Base-by-base conservation (phyloP, 2,113 vertebrate genomes). In the Quiscalus mexicanus region DNA sequence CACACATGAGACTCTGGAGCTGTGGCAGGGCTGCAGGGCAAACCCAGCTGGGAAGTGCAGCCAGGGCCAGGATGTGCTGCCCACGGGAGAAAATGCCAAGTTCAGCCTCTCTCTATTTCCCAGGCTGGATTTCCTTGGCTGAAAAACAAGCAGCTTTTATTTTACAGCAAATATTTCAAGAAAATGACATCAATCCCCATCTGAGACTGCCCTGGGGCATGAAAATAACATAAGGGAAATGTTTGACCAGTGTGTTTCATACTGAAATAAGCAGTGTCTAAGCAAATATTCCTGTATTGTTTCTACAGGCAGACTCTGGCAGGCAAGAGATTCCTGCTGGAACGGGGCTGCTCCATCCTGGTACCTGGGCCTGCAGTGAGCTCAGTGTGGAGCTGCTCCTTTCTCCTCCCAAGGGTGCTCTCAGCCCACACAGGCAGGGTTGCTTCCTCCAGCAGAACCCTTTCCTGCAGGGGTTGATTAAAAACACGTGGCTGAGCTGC, bases 151-250 rank as follows among this genome's bases (percentile, higher is more conserved):
- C 90, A 87, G 81, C 86, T 93, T 90, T 88, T 92, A 93, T 88
- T 96, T 92, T 88, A 68, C 71, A 94, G 92, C 83, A 95, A 90
- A 92, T 96, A 94, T 93, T 96, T 96, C 85, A 78, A 96, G 76
- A 71, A 92, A 94, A 86, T 95, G n/a, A 90, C 89, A 95, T 96
- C 89, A 95, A 70, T 85, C 63, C 78, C 85, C 79, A 89, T 88
- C 92, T 87, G 93, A 97, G 88, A 63, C 85, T 94, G 83, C 92
- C 95, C 93, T 84, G 64, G 93, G 90, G 95, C 92, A 87, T 93
- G 81, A 92, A 94, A 93, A 96, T 96, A 94, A 94, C 95, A 90
- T 67, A 93, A 93, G 85, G 90, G 87, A 93, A 87, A 75, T 93
- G 79, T 91, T 95, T 94, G 93, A 91, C 88, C 83, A 87, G 85